Percentiles rank a stretch among this genome's conserved stretches.
Conservation (phyloP, 2,888 invertebrate genomes). For the Pyrocoelia pectoralis region DNA sequence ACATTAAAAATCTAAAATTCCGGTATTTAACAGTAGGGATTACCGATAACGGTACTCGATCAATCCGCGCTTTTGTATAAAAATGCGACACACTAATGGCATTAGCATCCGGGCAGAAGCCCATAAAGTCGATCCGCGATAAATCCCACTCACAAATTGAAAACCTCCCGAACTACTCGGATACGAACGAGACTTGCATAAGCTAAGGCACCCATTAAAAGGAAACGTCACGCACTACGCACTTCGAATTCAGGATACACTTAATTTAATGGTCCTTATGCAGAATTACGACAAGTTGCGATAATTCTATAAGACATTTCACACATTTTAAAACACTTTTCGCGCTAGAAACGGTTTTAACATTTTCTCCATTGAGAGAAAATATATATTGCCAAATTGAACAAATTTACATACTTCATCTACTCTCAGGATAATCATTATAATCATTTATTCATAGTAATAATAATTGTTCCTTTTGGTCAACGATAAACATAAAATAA, state of each 20-base stretch:
- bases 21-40: slow-evolving; percentile 29
- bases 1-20: slow-evolving; percentile 23
- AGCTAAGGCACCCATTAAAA: slow-evolving; percentile 36
- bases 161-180: slow-evolving; percentile 42
- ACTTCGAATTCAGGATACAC: slow-evolving; percentile 28
- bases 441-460: no score
- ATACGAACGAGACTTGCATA: slow-evolving; percentile 43
- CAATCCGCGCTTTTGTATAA: slow-evolving; percentile 44
- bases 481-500: no score
- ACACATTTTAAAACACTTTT: slow-evolving; percentile 26
- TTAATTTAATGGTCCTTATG: slow-evolving; percentile 32
- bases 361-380: slow-evolving; percentile 12
- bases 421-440: no score
- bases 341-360: slow-evolving; percentile 16
- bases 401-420: no score
- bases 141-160: slow-evolving; percentile 52
- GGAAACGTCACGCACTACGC: slow-evolving; percentile 34
- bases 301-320: slow-evolving; percentile 25
- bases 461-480: no score
- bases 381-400: no score
- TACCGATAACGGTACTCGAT: slow-evolving; percentile 40
- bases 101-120: slow-evolving; percentile 47
- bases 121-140: slow-evolving; percentile 50
- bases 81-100: slow-evolving; percentile 50
- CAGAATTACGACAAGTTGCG: slow-evolving; percentile 26